Evolutionary conservation across 2,888 invertebrate species (phyloP), one percentile per base, ranked within the genome.

Genomic region (Criorhina ranunculi): DNA sequence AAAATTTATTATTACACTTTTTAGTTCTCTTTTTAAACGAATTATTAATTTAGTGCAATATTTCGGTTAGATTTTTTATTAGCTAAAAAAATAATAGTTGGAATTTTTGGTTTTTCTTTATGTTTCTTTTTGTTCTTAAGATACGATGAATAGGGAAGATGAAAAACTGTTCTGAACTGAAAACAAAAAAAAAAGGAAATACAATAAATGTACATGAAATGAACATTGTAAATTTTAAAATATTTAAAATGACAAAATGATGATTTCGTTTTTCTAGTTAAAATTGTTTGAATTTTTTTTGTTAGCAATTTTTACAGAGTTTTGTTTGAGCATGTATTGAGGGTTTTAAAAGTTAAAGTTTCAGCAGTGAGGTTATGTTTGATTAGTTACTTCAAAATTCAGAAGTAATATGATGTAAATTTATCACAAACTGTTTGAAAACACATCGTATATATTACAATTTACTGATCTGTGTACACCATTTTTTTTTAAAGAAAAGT

Each of bases 21-120:
- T 73, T 4, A 8, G 17, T 67, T 67, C 40, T n/a, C 37, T 62
- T 70, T 66, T 60, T 29, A 77, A 77, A 40, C 31, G 72, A 44
- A 53, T 44, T 69, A 80, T 46, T 80, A 37, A 70, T 85, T 85
- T 85, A 80, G 85, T 85, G 85, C 85, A 85, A 85, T 85, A 85
- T 76, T 85, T 85, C 8, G 31, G 35, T 85, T 80, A 60, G 33
- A 24, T 60, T 66, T 72, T 59, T 33, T 11, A 64, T 80, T 85
- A 85, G 85, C 85, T 85, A 76, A 85, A 49, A n/a, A 64, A 57
- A 70, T 55, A 72, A 69, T 70, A 80, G 75, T 70, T 70, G 42
- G 37, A 62, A 17, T 42, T 67, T 81, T 75, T 80, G 29, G 11
- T 57, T 49, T 35, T 24, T 46, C 31, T 59, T 17, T 19, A 11